phyloP scores from a whole-genome alignment of 2,113 vertebrate species.

The Pardalotus punctatus region DNA sequence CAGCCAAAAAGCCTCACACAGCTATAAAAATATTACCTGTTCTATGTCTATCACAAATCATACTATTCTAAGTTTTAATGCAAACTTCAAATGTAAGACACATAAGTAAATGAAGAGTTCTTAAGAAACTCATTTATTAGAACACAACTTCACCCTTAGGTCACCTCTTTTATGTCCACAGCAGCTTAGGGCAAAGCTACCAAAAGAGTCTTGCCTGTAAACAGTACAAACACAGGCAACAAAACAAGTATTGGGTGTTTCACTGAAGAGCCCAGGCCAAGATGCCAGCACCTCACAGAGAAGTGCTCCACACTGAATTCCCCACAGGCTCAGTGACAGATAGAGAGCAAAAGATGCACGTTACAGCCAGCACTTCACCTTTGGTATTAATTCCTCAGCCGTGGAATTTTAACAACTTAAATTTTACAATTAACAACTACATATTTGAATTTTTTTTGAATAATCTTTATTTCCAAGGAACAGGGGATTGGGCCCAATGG shows the following conservation, averaged over 20 bases:
- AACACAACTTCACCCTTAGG: background rate
- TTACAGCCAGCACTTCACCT: background rate
- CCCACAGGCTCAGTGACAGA: background rate
- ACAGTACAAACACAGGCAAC: background rate
- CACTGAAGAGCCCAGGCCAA: background rate
- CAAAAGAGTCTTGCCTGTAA: background rate
- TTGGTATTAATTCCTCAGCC: background rate
- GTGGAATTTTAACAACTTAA: background rate
- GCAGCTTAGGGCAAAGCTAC: background rate
- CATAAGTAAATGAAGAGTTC: fast-evolving
- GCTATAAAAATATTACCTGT: background rate
- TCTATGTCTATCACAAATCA: background rate
- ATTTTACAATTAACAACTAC: background rate
- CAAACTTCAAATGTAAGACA: background rate
- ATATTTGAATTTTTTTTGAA: background rate
- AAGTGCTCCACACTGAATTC: background rate
- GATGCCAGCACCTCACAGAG: background rate
- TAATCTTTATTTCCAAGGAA: background rate
- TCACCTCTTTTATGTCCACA: background rate
- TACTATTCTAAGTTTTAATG: background rate
- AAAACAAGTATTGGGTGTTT: background rate
- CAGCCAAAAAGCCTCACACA: background rate
- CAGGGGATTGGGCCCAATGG: background rate
- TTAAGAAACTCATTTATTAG: background rate
- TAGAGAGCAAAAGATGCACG: background rate